A percentile compares a stretch with the other conserved stretches of the same genome.
phyloP scores from a whole-genome alignment of 2,113 vertebrate genomes.

The Datnioides undecimradiatus region DNA sequence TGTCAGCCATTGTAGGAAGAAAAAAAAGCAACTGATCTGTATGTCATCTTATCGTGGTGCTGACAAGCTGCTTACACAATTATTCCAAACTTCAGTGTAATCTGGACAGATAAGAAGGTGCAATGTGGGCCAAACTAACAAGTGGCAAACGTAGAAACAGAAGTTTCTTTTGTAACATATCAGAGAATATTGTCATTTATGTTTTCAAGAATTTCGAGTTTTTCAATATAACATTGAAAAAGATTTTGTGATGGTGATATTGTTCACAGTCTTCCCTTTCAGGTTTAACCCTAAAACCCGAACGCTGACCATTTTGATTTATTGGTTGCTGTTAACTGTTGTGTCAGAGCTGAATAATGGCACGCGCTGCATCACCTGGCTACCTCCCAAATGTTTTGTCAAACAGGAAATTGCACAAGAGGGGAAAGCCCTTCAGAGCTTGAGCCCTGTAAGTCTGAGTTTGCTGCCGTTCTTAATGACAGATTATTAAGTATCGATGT shows the following conservation, averaged over 20 bases:
- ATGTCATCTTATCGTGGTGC: conserved; percentile 45
- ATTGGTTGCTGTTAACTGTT: background rate
- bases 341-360: background rate
- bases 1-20: background rate
- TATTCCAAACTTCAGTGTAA: conserved; percentile 28
- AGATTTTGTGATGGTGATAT: too few species aligned
- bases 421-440: background rate
- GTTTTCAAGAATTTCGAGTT: background rate
- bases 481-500: background rate
- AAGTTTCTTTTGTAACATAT: background rate
- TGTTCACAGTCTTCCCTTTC: background rate
- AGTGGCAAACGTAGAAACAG: conserved; percentile 29
- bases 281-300: background rate
- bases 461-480: background rate
- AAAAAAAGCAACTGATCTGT: background rate
- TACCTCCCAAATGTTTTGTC: conserved; percentile 2
- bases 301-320: too few species aligned
- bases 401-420: conserved; percentile 38
- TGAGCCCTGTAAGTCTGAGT: background rate
- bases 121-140: background rate
- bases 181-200: background rate
- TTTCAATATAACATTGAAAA: too few species aligned
- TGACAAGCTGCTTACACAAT: conserved; percentile 30
- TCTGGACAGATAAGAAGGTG: conserved; percentile 47
- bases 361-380: conserved; percentile 35